A percentile compares a stretch with the other conserved stretches of the same genome.
phyloP scores from a whole-genome alignment of 2,888 invertebrate species.

The Himalopsyche kuldschensis region DNA sequence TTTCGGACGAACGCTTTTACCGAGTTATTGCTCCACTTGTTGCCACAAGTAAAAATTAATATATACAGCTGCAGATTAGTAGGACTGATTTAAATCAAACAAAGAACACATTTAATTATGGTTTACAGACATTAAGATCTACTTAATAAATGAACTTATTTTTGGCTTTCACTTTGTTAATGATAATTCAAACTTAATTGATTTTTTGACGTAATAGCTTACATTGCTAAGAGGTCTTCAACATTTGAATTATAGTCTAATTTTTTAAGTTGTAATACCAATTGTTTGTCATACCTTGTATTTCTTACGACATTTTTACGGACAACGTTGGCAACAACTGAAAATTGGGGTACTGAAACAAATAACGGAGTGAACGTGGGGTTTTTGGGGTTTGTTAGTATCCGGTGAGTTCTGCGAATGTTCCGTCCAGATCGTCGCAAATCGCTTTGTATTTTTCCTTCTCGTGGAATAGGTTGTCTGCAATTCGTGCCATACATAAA shows the following conservation, averaged over 20 bases:
- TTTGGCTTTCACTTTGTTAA: too few relatives aligned
- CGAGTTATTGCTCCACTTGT: constrained; percentile 13
- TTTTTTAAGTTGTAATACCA: too few relatives aligned
- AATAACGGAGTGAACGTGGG: constrained; percentile 23
- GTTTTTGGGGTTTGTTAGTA: constrained; percentile 67
- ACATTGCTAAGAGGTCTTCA: too few relatives aligned
- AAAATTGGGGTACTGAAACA: constrained; percentile 29
- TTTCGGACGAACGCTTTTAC: constrained; percentile 10
- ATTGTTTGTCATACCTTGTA: too few relatives aligned
- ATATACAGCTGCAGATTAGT: constrained; percentile 5
- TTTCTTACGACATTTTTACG: not conserved
- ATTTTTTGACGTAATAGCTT: too few relatives aligned
- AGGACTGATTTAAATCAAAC: not conserved
- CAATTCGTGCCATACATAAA: constrained; percentile 47
- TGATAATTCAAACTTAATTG: too few relatives aligned
- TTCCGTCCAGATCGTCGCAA: constrained; percentile 96
- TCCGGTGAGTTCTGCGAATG: constrained; percentile 95
- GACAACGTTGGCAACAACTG: constrained; percentile 21
- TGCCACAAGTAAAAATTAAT: constrained; percentile 10
- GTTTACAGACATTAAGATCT: too few relatives aligned
- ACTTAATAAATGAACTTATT: too few relatives aligned
- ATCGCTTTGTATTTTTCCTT: constrained; percentile 96
- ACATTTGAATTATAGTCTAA: too few relatives aligned
- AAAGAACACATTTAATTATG: not conserved
- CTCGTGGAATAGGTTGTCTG: constrained; percentile 82